phyloP scores from a whole-genome alignment of 2,888 invertebrate genomes.

The Drosophila eohydei region DNA sequence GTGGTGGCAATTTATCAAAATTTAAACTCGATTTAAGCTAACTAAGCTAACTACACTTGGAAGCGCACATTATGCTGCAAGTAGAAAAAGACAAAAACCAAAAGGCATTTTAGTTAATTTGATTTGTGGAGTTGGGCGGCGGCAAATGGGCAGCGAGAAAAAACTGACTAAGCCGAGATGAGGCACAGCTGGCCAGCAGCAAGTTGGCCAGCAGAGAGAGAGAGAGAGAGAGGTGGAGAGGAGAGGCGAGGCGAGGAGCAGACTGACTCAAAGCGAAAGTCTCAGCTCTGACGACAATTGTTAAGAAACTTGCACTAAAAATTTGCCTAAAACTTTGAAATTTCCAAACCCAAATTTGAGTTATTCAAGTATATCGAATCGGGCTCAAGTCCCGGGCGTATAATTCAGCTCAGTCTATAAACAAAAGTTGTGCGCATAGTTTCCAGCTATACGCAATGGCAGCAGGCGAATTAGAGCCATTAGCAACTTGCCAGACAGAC shows the following conservation, averaged over 20 bases:
- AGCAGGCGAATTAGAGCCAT: background rate
- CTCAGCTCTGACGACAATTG: conserved; percentile 13
- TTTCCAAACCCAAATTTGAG: background rate
- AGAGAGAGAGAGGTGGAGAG: no score
- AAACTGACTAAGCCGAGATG: background rate
- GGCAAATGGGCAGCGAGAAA: conserved; percentile 25
- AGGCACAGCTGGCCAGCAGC: conserved; percentile 47
- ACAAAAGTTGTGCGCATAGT: background rate
- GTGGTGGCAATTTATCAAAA: conserved; percentile 72
- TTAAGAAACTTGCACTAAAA: background rate
- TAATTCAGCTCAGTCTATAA: background rate
- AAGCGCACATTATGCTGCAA: conserved; percentile 83
- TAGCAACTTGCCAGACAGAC: background rate
- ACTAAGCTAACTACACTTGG: conserved; percentile 69
- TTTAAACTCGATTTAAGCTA: conserved; percentile 75
- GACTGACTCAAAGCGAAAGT: conserved; percentile 10
- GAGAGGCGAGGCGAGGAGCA: no score
- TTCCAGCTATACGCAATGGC: background rate
- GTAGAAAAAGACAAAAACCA: conserved; percentile 82
- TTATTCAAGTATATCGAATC: background rate
- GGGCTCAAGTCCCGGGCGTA: background rate
- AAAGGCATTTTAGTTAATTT: conserved; percentile 80
- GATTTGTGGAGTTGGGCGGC: conserved; percentile 63
- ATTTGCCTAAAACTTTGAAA: background rate
- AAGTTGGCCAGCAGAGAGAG: background rate